Evolutionary conservation across 2,797 vertebrate genomes (phyloP).

Genomic region (Channallabes apus): DNA sequence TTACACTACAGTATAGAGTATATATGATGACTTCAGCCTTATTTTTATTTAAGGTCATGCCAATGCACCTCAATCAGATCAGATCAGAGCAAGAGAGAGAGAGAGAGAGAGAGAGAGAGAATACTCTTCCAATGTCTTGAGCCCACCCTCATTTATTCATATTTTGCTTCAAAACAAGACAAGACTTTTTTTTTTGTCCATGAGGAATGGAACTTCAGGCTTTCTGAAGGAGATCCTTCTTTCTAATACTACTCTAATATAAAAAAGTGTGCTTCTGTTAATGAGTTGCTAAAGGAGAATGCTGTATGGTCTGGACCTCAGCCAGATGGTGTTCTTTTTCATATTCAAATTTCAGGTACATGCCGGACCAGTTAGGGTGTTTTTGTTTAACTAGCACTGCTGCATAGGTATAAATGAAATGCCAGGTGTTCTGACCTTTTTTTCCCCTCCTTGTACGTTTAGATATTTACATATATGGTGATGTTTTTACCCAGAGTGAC

Average conservation of each 20-base stretch:
- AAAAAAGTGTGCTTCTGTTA: not conserved
- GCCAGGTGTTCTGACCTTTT: not conserved
- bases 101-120: no score
- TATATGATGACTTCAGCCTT: no score
- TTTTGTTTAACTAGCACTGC: constrained; percentile 8
- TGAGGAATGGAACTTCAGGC: no score
- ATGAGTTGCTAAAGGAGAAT: not conserved
- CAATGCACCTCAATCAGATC: no score
- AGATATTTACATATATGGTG: not conserved
- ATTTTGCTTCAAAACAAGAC: no score
- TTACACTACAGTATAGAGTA: no score
- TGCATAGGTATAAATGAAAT: constrained; percentile 22
- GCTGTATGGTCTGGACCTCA: constrained; percentile 8
- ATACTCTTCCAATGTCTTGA: no score
- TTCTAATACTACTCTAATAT: not conserved
- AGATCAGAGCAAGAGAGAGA: no score
- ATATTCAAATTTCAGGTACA: constrained; percentile 24
- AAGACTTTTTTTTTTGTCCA: no score
- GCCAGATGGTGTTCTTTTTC: constrained; percentile 22
- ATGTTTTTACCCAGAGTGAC: not conserved
- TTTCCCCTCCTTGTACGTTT: not conserved
- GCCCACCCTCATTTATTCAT: no score
- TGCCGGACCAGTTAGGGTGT: not conserved
- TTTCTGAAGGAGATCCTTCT: not conserved
- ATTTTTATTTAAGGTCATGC: no score